Evolutionary conservation across 2,888 invertebrate species (phyloP), one percentile per base, ranked within the genome.

Genomic region (Tryphoninae sp.): DNA sequence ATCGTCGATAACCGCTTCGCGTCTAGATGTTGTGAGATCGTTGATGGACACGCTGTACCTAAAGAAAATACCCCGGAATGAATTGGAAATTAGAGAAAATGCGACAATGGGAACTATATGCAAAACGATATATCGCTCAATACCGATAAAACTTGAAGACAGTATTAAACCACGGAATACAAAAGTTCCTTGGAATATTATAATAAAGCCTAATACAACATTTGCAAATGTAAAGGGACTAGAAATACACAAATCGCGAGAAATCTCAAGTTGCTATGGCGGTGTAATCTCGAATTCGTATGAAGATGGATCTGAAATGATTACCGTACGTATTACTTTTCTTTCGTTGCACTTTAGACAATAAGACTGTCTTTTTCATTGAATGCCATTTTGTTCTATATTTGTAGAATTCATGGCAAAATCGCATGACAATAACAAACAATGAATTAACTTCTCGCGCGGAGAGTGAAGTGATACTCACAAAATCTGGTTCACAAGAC

Each of bases 11-110:
- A 84, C 81, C 3, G 85, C 86, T 13, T 65, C 81, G 26, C 78
- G 65, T 23, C 65, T 89, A n/a, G 88, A 89, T 53, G 83, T 87
- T 53, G 75, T 88, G 1, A 81, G 87, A 51, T 76, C 83, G 42
- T 81, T 89, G 7, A 84, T 84, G 9, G 86, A 85, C 16, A 85
- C 88, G 42, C 59, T 88, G 58, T 88, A 87, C 1, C 33, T 33
- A 6, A 33, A 33, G 81, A 84, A 84, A 3, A 65, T 72, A 53
- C 59, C 83, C 1, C 85, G 84, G 2, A 84, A 84, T 22, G 55
- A 75, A 2, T 87, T 86, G 69, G 79, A 84, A n/a, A 45, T 78
- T 33, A 83, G 82, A 71, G 89, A 89, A 71, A 77, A 74, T 1
- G 51, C 64, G 11, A 51, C 26, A 9, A 9, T 23, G 4, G 55